phyloP scores from a whole-genome alignment of 1,140 invertebrate genomes.

The Geopemphigus sp. region DNA sequence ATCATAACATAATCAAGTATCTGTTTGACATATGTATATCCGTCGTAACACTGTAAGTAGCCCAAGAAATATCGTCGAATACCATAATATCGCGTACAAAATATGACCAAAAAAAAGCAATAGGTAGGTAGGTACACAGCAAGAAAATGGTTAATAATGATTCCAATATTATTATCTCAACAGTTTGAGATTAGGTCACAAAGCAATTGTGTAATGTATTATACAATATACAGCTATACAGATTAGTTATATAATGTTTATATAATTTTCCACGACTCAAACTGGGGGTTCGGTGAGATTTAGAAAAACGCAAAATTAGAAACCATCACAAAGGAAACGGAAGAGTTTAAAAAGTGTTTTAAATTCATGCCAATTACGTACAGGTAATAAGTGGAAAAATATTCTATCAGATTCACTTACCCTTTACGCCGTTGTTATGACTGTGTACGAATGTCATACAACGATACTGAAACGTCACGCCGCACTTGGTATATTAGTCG shows the following conservation, averaged over 20 bases:
- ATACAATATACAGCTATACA: too few relatives aligned
- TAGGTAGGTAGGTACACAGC: not conserved
- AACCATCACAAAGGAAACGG: not conserved
- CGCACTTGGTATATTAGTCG: not conserved
- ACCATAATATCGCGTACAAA: not conserved
- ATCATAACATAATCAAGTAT: not conserved
- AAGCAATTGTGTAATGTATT: too few relatives aligned
- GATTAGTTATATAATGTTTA: not conserved
- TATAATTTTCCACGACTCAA: not conserved
- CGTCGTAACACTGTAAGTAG: conserved; percentile 5
- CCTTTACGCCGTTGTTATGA: conserved; percentile 4
- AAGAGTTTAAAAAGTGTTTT: not conserved
- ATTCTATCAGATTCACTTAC: conserved; percentile 18
- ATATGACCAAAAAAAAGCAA: not conserved
- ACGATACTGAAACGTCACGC: not conserved
- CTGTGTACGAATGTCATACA: not conserved
- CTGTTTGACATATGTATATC: not conserved
- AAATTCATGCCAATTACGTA: not conserved
- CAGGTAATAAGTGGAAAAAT: not conserved
- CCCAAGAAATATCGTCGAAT: not conserved
- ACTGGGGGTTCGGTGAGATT: not conserved
- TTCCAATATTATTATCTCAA: not conserved
- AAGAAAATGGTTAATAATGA: not conserved
- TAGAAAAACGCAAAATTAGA: not conserved
- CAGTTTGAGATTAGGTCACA: too few relatives aligned